Evolutionary conservation across 1,140 invertebrate species (phyloP).

Genomic region (Leptinotarsa texana): DNA sequence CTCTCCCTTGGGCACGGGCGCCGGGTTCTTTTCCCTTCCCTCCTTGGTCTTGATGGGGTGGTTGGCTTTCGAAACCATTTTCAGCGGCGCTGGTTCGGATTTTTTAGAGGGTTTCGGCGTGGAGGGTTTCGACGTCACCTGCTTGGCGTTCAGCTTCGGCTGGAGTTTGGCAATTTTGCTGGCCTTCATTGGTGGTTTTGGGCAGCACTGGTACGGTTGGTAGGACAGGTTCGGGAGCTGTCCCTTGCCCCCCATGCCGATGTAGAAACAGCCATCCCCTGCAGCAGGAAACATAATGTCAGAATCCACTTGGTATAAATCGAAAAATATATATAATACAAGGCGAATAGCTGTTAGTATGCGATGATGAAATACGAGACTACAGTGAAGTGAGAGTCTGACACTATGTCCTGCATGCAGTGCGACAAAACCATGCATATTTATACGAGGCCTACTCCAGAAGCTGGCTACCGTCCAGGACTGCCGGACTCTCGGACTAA

Average conservation of each 20-base stretch:
- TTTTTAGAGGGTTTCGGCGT: slow-evolving; percentile 51
- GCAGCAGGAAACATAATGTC: slow-evolving; percentile 68
- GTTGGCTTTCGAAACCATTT: slow-evolving; percentile 44
- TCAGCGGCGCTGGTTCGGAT: slow-evolving; percentile 48
- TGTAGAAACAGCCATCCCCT: slow-evolving; percentile 95
- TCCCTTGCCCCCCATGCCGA: slow-evolving; percentile 86
- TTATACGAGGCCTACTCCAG: slow-evolving; percentile 41
- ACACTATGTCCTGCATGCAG: slow-evolving; percentile 57
- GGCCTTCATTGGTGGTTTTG: slow-evolving; percentile 73
- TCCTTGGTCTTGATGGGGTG: slow-evolving; percentile 42
- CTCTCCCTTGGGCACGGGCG: slow-evolving; percentile 59
- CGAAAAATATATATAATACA: slow-evolving; percentile 12
- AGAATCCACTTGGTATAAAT: slow-evolving; percentile 51
- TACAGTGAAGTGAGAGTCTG: slow-evolving; percentile 51
- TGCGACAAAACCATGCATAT: slow-evolving; percentile 36
- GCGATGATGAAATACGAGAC: slow-evolving; percentile 10
- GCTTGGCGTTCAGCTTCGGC: slow-evolving; percentile 51
- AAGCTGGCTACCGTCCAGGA: slow-evolving; percentile 34
- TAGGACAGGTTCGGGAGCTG: slow-evolving; percentile 73
- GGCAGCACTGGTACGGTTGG: slow-evolving; percentile 89
- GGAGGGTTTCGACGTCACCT: slow-evolving; percentile 52
- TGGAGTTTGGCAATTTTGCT: slow-evolving; percentile 71
- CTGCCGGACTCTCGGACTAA: slow-evolving; percentile 30
- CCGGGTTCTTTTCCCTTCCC: slow-evolving; percentile 56
- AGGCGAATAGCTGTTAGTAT: slow-evolving; percentile 41